A percentile compares a stretch with the other conserved stretches of the same genome.
Evolutionary conservation across 2,113 vertebrate genomes (phyloP).

Genomic region (Paralichthys olivaceus): DNA sequence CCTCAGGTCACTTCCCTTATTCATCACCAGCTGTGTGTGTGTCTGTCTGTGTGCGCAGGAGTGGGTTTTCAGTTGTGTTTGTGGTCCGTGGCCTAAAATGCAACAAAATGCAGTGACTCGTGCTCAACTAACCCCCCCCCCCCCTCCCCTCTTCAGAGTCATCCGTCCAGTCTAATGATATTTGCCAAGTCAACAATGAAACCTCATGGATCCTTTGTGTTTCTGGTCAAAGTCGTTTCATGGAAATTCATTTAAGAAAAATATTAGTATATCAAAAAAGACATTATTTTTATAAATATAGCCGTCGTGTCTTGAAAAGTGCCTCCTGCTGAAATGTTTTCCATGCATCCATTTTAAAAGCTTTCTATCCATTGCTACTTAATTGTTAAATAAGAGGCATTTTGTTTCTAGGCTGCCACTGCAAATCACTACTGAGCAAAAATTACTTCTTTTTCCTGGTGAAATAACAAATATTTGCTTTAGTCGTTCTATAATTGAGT

Average conservation of each 20-base stretch:
- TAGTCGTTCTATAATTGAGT: slow-evolving; percentile 32
- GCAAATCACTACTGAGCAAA: slow-evolving; percentile 29
- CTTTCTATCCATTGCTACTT: slow-evolving; percentile 13
- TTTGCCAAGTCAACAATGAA: slow-evolving; percentile 70
- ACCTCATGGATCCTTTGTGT: slow-evolving; percentile 53
- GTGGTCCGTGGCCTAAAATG: slow-evolving; percentile 29
- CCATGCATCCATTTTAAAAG: slow-evolving; percentile 33
- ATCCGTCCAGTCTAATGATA: slow-evolving; percentile 61
- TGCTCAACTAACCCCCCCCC: slow-evolving; percentile 28
- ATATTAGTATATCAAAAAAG: slow-evolving; percentile 30
- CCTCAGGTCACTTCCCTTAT: slow-evolving; percentile 48
- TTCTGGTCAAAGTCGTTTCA: slow-evolving; percentile 40
- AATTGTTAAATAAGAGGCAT: slow-evolving; percentile 34
- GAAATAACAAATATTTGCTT: slow-evolving; percentile 28
- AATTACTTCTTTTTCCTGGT: slow-evolving; percentile 8
- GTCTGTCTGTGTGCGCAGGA: not conserved
- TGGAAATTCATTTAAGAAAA: slow-evolving; percentile 41
- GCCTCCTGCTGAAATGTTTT: slow-evolving; percentile 41
- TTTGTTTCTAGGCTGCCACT: slow-evolving; percentile 36
- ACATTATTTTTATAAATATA: slow-evolving; percentile 28
- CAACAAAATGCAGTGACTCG: slow-evolving; percentile 38
- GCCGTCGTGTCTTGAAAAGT: not conserved
- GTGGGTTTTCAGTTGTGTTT: slow-evolving; percentile 25
- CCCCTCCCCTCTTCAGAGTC: slow-evolving; percentile 34
- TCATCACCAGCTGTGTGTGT: slow-evolving; percentile 52